Conservation (phyloP, 2,113 vertebrate species). For the Pituophis catenifer region DNA sequence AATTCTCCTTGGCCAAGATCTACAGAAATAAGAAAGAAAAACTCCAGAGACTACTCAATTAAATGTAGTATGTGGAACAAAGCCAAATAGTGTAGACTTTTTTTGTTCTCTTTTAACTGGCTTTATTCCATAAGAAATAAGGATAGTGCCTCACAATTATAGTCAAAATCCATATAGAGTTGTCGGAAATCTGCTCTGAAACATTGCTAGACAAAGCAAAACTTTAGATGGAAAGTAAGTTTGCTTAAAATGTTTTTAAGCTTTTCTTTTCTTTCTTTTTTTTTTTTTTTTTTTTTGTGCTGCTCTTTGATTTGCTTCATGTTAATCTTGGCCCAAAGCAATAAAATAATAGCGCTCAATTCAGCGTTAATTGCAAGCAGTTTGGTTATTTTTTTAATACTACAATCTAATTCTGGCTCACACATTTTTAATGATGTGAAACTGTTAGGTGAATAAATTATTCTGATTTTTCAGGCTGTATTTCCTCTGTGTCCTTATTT, state of each 20-base stretch:
- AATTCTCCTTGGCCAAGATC: conserved; percentile 55
- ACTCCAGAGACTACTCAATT: conserved; percentile 55
- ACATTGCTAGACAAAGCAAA: conserved; percentile 43
- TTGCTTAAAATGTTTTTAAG: conserved; percentile 33
- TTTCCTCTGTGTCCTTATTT: conserved; percentile 8
- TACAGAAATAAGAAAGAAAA: conserved; percentile 66
- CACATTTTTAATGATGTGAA: not conserved
- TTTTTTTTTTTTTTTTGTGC: not conserved
- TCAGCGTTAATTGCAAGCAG: not conserved
- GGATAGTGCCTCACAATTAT: conserved; percentile 36
- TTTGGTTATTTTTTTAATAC: not conserved
- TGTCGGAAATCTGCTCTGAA: conserved; percentile 49
- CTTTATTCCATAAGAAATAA: conserved; percentile 13
- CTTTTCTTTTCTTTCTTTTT: conserved; percentile 9
- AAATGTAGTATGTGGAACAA: conserved; percentile 23
- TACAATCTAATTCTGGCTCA: not conserved
- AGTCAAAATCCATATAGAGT: conserved; percentile 1
- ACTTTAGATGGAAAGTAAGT: conserved; percentile 29
- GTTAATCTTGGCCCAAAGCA: conserved; percentile 22
- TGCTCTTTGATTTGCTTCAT: conserved; percentile 32
- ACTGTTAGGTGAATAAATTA: conserved; percentile 14
- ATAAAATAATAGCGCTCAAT: not conserved
- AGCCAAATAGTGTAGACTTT: conserved; percentile 36
- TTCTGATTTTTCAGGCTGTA: not conserved
- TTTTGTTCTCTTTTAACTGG: not conserved